Percentiles rank a stretch among this genome's conserved stretches.
Evolutionary conservation across 2,797 vertebrate genomes (phyloP).

Genomic region (Notoglanidium macrostoma): DNA sequence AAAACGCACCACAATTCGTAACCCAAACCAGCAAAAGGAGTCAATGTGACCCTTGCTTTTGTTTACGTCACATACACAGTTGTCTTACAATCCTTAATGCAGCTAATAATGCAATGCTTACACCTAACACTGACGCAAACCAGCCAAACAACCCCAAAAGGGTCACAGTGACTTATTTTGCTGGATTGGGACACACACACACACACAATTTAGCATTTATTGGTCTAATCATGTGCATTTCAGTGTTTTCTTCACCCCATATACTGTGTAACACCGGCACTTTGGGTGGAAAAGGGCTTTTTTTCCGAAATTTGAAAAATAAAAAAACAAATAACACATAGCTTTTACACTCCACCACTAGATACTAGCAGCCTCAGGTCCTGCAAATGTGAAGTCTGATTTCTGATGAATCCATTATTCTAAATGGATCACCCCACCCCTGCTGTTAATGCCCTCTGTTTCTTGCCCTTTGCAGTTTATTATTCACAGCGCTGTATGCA

Average conservation of each 20-base stretch:
- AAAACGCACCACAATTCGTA: too few species aligned
- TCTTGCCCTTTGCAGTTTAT: neutral
- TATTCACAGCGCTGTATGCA: neutral
- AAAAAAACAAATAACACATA: neutral
- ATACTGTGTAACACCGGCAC: neutral
- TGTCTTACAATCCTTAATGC: too few species aligned
- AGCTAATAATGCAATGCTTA: too few species aligned
- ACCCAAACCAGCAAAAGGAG: too few species aligned
- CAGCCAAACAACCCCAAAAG: too few species aligned
- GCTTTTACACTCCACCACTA: neutral
- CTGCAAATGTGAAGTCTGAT: constrained; percentile 15
- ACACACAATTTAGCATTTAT: neutral
- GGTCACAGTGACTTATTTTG: too few species aligned
- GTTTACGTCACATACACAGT: too few species aligned
- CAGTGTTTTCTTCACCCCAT: neutral
- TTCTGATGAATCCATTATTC: constrained; percentile 13
- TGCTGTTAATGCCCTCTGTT: constrained; percentile 27
- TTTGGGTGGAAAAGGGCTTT: neutral
- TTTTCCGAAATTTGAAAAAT: neutral
- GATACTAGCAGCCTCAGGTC: neutral
- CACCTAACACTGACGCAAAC: too few species aligned
- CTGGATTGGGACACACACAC: too few species aligned
- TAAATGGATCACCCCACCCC: constrained; percentile 34
- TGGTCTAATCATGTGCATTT: neutral
- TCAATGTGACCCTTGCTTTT: too few species aligned